phyloP scores from a whole-genome alignment of 35 echinoderm and acorn worm genomes.

The Amphiura filiformis region DNA sequence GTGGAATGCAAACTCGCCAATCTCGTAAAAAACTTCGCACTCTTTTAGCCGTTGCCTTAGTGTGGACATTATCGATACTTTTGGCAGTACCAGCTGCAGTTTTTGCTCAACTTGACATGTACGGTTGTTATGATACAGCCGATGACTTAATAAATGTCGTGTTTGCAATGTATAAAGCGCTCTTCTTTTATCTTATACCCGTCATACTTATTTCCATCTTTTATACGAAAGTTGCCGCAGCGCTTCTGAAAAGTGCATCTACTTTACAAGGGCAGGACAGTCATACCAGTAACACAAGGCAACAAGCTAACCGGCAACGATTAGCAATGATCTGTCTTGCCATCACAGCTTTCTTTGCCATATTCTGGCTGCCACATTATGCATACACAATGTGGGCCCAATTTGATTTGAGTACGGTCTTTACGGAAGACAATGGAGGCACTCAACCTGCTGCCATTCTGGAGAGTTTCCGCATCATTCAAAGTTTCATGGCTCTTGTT shows the following conservation, averaged over 20 bases:
- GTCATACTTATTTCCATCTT: neutral
- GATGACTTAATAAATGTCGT: neutral
- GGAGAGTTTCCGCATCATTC: neutral
- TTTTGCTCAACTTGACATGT: neutral
- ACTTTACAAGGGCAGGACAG: neutral
- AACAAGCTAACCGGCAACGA: neutral
- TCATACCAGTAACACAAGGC: neutral
- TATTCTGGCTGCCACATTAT: neutral
- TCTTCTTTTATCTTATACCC: neutral
- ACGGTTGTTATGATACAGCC: neutral
- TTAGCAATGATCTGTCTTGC: neutral
- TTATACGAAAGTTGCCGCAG: neutral
- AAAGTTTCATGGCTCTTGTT: neutral
- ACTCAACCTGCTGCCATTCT: neutral
- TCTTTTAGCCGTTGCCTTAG: neutral
- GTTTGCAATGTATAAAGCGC: neutral
- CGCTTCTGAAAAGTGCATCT: neutral
- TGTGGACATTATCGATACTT: neutral
- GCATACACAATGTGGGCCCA: neutral
- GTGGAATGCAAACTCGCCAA: neutral
- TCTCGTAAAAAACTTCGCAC: neutral
- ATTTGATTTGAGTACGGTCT: neutral
- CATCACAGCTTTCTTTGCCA: neutral
- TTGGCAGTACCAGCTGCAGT: neutral
- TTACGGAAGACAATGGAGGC: neutral